A percentile compares a stretch with the other conserved stretches of the same genome.
These are phyloP conservation scores for Hirtodrosophila alboralis DNA, from an alignment of 2,888 invertebrate genomes.

Conservation along the genomic window DNA sequence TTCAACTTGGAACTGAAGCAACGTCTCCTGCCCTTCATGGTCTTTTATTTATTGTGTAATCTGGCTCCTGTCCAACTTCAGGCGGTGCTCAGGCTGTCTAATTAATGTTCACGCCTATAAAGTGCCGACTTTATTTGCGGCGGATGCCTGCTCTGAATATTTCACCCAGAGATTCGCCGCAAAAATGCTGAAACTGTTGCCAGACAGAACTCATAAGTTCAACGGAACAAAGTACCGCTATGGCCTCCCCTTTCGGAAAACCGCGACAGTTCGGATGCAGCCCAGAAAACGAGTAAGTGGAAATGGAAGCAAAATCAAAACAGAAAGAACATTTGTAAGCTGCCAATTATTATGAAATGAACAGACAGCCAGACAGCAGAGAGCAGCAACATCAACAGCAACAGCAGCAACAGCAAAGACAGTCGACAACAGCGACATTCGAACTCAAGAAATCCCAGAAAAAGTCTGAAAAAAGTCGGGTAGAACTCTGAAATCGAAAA, in stretches of 20 bases:
- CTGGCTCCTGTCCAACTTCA: conserved; percentile 47
- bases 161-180: conserved; percentile 28
- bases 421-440: conserved; percentile 35
- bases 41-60: conserved; percentile 61
- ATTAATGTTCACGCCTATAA: conserved; percentile 74
- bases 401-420: conserved; percentile 39
- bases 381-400: conserved; percentile 2
- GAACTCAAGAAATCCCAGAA: background rate
- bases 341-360: conserved; percentile 75
- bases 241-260: conserved; percentile 25
- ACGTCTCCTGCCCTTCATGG: conserved; percentile 23
- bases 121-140: conserved; percentile 65
- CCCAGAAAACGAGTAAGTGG: conserved; percentile 22
- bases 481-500: conserved; percentile 52
- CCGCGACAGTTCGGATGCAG: conserved; percentile 47
- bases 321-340: conserved; percentile 74
- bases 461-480: background rate
- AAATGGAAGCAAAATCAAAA: conserved; percentile 63
- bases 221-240: conserved; percentile 71
- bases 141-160: conserved; percentile 65
- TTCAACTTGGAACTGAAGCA: conserved; percentile 8
- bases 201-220: conserved; percentile 53
- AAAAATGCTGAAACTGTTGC: conserved; percentile 45
- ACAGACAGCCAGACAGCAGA: conserved; percentile 32
- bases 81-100: conserved; percentile 53